Percentiles rank a stretch among this genome's conserved stretches.
phyloP scores from a whole-genome alignment of 2,888 invertebrate genomes.

The Mechanitis mazaeus region DNA sequence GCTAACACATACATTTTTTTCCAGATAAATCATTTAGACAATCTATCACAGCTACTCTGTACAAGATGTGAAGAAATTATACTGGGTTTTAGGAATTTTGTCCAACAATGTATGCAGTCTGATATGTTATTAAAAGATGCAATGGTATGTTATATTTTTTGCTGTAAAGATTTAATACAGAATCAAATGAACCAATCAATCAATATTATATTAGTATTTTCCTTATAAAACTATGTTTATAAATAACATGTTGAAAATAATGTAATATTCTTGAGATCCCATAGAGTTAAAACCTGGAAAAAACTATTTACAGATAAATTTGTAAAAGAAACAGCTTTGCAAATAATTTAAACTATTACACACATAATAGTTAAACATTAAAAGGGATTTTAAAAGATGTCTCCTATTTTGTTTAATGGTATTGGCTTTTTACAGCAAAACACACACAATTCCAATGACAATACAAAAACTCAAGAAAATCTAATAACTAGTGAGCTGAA shows the following conservation, averaged over 20 bases:
- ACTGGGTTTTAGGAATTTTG: slow-evolving; percentile 41
- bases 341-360: too few relatives aligned
- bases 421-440: slow-evolving; percentile 36
- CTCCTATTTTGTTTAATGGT: background rate
- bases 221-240: too few relatives aligned
- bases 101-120: slow-evolving; percentile 44
- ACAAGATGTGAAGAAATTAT: slow-evolving; percentile 47
- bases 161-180: too few relatives aligned
- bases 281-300: too few relatives aligned
- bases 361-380: too few relatives aligned
- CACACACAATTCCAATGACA: slow-evolving; percentile 1
- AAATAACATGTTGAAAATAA: too few relatives aligned
- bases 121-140: slow-evolving; percentile 40
- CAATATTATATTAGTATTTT: too few relatives aligned
- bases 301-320: too few relatives aligned
- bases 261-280: too few relatives aligned
- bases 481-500: slow-evolving; percentile 35
- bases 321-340: too few relatives aligned
- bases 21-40: slow-evolving; percentile 41
- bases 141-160: slow-evolving; percentile 34
- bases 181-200: too few relatives aligned
- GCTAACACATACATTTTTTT: slow-evolving; percentile 20
- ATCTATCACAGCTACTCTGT: slow-evolving; percentile 52
- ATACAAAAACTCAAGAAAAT: slow-evolving; percentile 28
- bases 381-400: background rate